Evolutionary conservation across 2,797 vertebrate genomes (phyloP).

Genomic region (Cuculus canorus): DNA sequence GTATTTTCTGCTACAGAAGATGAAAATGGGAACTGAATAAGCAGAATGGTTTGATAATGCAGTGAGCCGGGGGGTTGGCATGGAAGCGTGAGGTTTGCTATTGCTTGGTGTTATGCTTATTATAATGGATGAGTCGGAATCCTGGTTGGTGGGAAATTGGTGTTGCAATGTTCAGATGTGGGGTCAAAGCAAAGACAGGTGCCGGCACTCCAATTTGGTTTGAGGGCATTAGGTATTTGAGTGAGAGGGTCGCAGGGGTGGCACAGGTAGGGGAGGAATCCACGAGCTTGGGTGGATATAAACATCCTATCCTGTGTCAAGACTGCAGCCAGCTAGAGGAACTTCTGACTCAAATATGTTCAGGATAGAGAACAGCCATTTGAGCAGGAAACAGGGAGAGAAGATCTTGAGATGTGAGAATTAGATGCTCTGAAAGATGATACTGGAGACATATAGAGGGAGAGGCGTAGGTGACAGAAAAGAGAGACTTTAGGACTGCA

Average conservation of each 20-base stretch:
- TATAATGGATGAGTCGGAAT: background rate
- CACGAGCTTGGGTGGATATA: background rate
- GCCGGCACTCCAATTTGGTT: background rate
- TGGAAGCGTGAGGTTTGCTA: background rate
- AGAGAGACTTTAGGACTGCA: background rate
- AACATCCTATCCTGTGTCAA: background rate
- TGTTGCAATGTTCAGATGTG: background rate
- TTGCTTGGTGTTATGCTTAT: background rate
- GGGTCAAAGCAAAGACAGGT: background rate
- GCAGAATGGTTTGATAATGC: background rate
- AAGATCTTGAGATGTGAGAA: background rate
- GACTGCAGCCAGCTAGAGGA: background rate
- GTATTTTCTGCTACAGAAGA: background rate
- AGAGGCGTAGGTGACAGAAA: background rate
- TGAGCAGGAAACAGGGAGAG: background rate
- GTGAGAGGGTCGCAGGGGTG: background rate
- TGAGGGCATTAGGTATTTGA: background rate
- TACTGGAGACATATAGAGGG: background rate
- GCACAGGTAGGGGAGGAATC: fast-evolving
- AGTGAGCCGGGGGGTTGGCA: fast-evolving
- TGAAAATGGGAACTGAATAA: background rate
- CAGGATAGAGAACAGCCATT: background rate
- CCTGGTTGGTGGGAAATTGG: background rate
- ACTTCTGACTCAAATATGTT: background rate
- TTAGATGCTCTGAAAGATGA: background rate